Base-by-base conservation (phyloP, 2,113 vertebrate genomes). In the Phyllostomus discolor region DNA sequence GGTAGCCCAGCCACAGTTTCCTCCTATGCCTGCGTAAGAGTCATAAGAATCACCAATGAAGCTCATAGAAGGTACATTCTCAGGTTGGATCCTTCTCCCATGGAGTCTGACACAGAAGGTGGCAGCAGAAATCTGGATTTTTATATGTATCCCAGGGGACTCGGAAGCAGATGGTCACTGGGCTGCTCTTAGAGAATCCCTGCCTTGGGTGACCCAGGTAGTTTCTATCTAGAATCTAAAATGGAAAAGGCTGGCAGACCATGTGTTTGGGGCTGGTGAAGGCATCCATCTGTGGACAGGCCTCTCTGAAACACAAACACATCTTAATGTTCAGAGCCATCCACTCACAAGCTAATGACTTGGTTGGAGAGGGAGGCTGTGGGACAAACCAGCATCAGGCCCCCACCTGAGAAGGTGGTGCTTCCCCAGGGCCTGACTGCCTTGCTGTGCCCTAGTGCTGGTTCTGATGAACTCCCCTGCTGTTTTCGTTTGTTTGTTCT, bases 401-500 rank as follows among this genome's bases (percentile, higher is more conserved):
- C 28, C 41, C 31, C 70, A 31, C 11, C 35, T 4, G 9, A 66
- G 14, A 35, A 35, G 2, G 10, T 0, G 33, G 7, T 4, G 2
- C 20, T 76, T 69, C 76, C 52, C 11, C 17, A 0, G 12, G 12
- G 38, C 22, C 28, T 31, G 10, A 78, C 67, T 12, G 28, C 26
- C 70, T 62, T 4, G 24, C 91, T 70, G 35, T n/a, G 54, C 31
- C 26, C 14, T 24, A 14, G 46, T n/a, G 52, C 35, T 59, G 64
- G 43, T 86, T 73, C 84, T n/a, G 88, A 86, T 75, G 33, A 84
- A 76, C 64, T 41, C 64, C 1, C 0, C 6, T 48, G 92, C 50
- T 41, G 67, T 43, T 81, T 91, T 69, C 91, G 91, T 97, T 95
- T 91, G 86, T 90, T 95, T 93, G 90, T 95, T 91, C 92, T 86